Evolutionary conservation across 2,113 vertebrate species (phyloP).

Genomic region (Otus sunia): DNA sequence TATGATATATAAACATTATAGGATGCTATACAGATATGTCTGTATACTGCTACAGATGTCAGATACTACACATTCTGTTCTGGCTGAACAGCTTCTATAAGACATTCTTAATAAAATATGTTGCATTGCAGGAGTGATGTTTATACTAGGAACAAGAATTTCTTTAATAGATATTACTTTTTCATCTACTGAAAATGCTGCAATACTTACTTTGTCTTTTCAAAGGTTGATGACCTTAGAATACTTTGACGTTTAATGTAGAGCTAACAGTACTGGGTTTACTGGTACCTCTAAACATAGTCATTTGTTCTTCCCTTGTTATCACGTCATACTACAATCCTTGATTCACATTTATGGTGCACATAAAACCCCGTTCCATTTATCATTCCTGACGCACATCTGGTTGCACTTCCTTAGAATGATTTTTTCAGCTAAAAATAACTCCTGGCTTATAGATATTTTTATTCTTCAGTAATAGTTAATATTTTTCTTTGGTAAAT

Average conservation of each 20-base stretch:
- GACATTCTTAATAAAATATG: neutral
- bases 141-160: neutral
- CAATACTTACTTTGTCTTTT: neutral
- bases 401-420: neutral
- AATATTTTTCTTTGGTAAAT: conserved; percentile 5
- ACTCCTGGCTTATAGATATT: neutral
- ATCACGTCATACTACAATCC: neutral
- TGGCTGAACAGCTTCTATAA: neutral
- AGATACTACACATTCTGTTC: neutral
- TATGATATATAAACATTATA: neutral
- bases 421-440: conserved; percentile 14
- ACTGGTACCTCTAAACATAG: neutral
- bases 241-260: neutral
- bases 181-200: neutral
- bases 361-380: neutral
- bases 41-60: no score
- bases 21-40: neutral
- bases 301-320: neutral
- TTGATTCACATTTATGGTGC: neutral
- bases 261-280: neutral
- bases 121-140: neutral
- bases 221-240: neutral
- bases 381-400: neutral
- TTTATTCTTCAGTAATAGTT: neutral
- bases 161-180: neutral